Percentiles rank a stretch among this genome's conserved stretches.
Conservation (phyloP, 1,140 invertebrate species). For the Eueides isabella region DNA sequence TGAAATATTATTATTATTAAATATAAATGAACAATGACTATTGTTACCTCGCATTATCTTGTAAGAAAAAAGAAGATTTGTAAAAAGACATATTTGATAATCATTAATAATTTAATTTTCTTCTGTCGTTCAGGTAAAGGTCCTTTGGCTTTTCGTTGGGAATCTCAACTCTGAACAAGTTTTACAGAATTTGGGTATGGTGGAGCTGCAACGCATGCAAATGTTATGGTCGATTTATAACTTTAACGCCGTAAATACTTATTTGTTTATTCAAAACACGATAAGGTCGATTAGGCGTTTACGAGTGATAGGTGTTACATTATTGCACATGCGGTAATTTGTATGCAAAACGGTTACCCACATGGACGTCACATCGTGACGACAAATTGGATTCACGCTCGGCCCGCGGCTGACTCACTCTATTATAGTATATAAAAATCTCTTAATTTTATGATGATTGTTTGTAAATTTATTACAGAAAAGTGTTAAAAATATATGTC, state of each 20-base stretch:
- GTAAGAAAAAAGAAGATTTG: not conserved
- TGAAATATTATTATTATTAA: no score
- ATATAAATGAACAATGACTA: not conserved
- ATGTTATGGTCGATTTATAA: slow-evolving; percentile 66
- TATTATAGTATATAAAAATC: not conserved
- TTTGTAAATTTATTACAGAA: not conserved
- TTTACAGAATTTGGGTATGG: slow-evolving; percentile 41
- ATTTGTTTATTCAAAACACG: slow-evolving; percentile 72
- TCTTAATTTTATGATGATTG: not conserved
- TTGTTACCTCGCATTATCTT: not conserved
- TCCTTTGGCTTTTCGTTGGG: slow-evolving; percentile 16
- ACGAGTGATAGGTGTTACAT: slow-evolving; percentile 56
- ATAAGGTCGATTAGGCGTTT: slow-evolving; percentile 69
- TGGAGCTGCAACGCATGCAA: slow-evolving; percentile 48
- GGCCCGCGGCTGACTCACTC: slow-evolving; percentile 4
- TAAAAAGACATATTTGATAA: slow-evolving; percentile 20
- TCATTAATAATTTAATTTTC: not conserved
- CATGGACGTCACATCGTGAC: slow-evolving; percentile 26
- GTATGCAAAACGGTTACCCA: slow-evolving; percentile 44
- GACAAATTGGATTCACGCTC: slow-evolving; percentile 46
- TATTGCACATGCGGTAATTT: slow-evolving; percentile 52
- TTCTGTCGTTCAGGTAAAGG: slow-evolving; percentile 20
- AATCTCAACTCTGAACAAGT: slow-evolving; percentile 55
- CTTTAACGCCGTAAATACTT: slow-evolving; percentile 69
- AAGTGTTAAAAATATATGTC: no score